Evolutionary conservation across 2,113 vertebrate species (phyloP).

Genomic region (Eulacestoma nigropectus): DNA sequence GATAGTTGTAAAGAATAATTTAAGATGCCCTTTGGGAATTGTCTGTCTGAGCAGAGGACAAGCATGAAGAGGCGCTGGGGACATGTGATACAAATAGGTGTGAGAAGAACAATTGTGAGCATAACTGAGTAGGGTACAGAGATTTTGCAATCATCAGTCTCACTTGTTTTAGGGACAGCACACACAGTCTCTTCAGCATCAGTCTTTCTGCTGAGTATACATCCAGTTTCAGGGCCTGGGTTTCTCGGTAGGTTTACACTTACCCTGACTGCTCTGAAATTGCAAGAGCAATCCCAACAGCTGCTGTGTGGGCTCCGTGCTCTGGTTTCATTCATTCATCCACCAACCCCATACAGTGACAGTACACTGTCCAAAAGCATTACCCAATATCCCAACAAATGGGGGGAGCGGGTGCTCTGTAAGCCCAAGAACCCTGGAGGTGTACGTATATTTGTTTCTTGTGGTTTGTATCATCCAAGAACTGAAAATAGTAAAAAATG

Average conservation of each 20-base stretch:
- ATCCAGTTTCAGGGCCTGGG: background rate
- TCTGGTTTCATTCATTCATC: background rate
- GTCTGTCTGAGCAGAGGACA: background rate
- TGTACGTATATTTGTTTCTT: background rate
- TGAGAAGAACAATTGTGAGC: background rate
- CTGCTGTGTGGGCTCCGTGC: background rate
- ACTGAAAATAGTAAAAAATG: background rate
- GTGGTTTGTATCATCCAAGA: background rate
- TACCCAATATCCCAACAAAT: background rate
- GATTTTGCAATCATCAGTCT: background rate
- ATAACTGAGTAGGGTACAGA: fast-evolving
- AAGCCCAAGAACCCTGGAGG: background rate
- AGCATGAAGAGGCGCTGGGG: background rate
- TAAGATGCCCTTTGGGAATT: background rate
- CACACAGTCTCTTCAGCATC: background rate
- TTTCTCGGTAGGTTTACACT: background rate
- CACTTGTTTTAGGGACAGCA: background rate
- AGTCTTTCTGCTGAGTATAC: background rate
- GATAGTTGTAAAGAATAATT: background rate
- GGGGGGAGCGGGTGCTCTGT: background rate
- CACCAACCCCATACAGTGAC: background rate
- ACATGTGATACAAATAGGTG: background rate
- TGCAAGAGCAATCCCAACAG: background rate
- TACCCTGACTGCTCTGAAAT: background rate
- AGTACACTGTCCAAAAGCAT: background rate